Percentiles rank a stretch among this genome's conserved stretches.
Conservation (phyloP, 2,888 invertebrate species). For the Buathra laborator region DNA sequence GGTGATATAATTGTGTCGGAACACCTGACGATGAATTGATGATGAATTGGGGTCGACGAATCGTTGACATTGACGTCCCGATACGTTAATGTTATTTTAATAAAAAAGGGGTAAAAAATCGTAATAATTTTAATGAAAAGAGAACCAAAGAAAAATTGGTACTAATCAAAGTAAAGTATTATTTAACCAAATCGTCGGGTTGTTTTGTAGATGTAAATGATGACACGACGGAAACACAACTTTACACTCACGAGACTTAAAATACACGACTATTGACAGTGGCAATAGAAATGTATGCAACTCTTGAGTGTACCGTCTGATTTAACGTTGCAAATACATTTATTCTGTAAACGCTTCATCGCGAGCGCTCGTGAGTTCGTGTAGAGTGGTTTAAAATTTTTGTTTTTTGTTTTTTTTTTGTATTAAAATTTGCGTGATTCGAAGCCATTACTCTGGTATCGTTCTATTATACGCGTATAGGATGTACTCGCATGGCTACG, state of each 20-base stretch:
- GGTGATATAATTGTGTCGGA: slow-evolving; percentile 37
- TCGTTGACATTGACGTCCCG: background rate
- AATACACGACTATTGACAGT: background rate
- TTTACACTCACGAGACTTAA: background rate
- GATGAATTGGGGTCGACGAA: slow-evolving; percentile 26
- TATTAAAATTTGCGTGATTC: slow-evolving; percentile 54
- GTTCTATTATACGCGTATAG: slow-evolving; percentile 58
- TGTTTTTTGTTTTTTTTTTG: background rate
- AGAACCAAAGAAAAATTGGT: background rate
- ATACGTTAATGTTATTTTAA: background rate
- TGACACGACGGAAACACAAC: background rate
- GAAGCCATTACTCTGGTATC: slow-evolving; percentile 53
- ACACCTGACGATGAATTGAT: slow-evolving; percentile 30
- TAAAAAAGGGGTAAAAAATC: background rate
- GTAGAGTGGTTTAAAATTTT: background rate
- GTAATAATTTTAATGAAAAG: background rate
- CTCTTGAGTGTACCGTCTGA: background rate
- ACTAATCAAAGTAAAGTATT: too few species aligned
- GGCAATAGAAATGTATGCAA: background rate
- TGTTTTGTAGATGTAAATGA: background rate
- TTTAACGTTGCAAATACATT: background rate
- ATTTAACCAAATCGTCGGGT: too few species aligned
- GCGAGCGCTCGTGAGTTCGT: background rate
- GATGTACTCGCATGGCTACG: slow-evolving; percentile 12
- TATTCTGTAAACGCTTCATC: background rate